These are phyloP conservation scores for Phyllotreta cruciferae DNA, from an alignment of 2,888 invertebrate species.

Conservation along the genomic window DNA sequence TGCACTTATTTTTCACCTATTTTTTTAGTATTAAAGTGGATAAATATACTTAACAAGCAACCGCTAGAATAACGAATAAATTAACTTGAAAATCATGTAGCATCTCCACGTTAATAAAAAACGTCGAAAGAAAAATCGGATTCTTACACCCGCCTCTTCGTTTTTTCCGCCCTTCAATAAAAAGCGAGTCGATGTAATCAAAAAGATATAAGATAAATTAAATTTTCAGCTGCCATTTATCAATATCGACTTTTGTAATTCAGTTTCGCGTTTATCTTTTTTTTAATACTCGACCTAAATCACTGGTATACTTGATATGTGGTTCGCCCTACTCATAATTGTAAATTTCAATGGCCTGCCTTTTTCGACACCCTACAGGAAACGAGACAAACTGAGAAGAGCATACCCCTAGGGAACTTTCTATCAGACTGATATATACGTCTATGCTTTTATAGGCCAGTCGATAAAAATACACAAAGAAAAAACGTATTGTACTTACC, in stretches of 20 bases:
- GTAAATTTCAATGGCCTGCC: slow-evolving; percentile 24
- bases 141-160: slow-evolving; percentile 5
- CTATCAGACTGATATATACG: slow-evolving; percentile 25
- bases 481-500: no score
- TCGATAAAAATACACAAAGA: neutral
- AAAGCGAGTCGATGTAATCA: slow-evolving; percentile 13
- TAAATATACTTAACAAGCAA: neutral
- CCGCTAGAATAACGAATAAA: slow-evolving; percentile 3
- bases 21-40: no score
- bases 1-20: no score
- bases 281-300: slow-evolving; percentile 24
- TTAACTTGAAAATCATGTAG: slow-evolving; percentile 10
- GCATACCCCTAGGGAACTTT: slow-evolving; percentile 28
- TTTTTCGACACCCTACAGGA: slow-evolving; percentile 32
- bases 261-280: slow-evolving; percentile 14
- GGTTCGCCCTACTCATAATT: slow-evolving; percentile 20
- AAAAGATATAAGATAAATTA: slow-evolving; percentile 20
- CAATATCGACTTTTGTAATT: slow-evolving; percentile 24
- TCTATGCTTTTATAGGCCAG: slow-evolving; percentile 6
- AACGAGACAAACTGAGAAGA: slow-evolving; percentile 27
- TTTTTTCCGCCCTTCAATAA: neutral
- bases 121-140: slow-evolving; percentile 11
- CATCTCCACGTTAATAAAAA: slow-evolving; percentile 2
- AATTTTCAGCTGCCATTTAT: slow-evolving; percentile 20
- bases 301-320: slow-evolving; percentile 21